Base-by-base conservation (phyloP, 2,113 vertebrate genomes). In the Otus sunia region DNA sequence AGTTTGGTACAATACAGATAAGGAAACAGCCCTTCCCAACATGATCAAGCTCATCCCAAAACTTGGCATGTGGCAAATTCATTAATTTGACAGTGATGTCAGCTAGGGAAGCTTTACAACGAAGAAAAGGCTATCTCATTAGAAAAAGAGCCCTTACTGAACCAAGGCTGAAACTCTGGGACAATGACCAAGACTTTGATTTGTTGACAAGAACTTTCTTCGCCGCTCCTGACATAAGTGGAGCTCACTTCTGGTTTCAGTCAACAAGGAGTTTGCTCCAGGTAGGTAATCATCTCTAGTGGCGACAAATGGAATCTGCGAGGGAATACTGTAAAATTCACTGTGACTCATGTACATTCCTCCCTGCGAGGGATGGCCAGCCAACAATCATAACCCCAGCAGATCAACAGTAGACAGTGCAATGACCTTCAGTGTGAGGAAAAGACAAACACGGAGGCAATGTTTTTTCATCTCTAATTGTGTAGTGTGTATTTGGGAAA, bases 391-490 rank as follows among this genome's bases (percentile, higher is more conserved):
- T 69, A 86, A 88, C 45, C 50, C 52, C 77, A 79, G 29, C 39
- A 88, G 45, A 77, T 80, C 53, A 92, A 69, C 47, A 77, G 27
- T 59, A 90, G 64, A 47, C 47, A 88, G 30, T 1, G 2, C 12
- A 47, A 19, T 47, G 71, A 91, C 86, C 74, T 92, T 76, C 45
- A 50, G 26, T 30, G 55, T 36, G 53, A 76, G 66, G 55, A 90
- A 62, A 94, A 96, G 74, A 78, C 45, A 93, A 96, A 89, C 71
- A 81, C 4, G 0, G 23, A 37, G 32, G 15, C 59, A 34, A 79
- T 58, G 58, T 7, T 41, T 85, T 96, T 95, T 76, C 36, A 73
- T 88, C 68, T 80, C 41, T 90, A 90, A 96, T 90, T 96, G 37
- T 53, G 79, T 58, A 4, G 4, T 56, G 72, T 10, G 7, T 93